These are phyloP conservation scores for Mugil cephalus DNA, from an alignment of 2,113 vertebrate genomes.

Conservation along the genomic window DNA sequence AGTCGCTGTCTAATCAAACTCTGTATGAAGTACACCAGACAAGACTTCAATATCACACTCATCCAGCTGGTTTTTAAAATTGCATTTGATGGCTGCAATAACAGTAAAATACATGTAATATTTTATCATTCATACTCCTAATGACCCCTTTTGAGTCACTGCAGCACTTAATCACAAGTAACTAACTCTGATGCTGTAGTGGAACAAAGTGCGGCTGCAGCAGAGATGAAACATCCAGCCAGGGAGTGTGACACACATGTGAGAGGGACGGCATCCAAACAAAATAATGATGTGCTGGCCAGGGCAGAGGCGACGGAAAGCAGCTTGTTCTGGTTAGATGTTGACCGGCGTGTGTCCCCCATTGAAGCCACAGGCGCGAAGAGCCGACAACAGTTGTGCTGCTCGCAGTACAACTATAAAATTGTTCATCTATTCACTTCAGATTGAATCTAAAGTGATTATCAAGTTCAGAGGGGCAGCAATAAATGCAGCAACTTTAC, in stretches of 20 bases:
- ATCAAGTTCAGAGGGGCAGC: slow-evolving; percentile 36
- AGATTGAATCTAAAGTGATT: slow-evolving; percentile 25
- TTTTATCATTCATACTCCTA: slow-evolving; percentile 22
- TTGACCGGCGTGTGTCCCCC: slow-evolving; percentile 52
- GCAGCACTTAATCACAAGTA: slow-evolving; percentile 20
- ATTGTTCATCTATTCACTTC: slow-evolving; percentile 12
- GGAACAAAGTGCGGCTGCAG: slow-evolving; percentile 28
- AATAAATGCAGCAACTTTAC: slow-evolving; percentile 9
- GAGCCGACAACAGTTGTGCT: slow-evolving; percentile 19
- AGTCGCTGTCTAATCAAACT: slow-evolving; percentile 19
- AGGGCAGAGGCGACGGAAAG: slow-evolving; percentile 62
- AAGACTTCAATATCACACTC: neutral
- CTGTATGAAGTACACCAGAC: slow-evolving; percentile 9
- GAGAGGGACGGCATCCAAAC: slow-evolving; percentile 58
- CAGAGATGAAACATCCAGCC: slow-evolving; percentile 53
- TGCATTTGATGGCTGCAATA: slow-evolving; percentile 1
- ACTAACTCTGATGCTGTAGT: slow-evolving; percentile 16
- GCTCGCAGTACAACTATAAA: slow-evolving; percentile 25
- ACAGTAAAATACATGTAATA: neutral
- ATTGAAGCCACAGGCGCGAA: slow-evolving; percentile 31
- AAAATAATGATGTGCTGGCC: slow-evolving; percentile 63
- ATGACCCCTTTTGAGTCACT: slow-evolving; percentile 21
- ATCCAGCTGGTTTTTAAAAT: neutral
- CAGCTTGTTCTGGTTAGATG: slow-evolving; percentile 72
- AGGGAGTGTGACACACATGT: slow-evolving; percentile 67